Percentiles rank a stretch among this genome's conserved stretches.
Conservation (phyloP, 2,113 vertebrate species). For the Macrotis lagotis region DNA sequence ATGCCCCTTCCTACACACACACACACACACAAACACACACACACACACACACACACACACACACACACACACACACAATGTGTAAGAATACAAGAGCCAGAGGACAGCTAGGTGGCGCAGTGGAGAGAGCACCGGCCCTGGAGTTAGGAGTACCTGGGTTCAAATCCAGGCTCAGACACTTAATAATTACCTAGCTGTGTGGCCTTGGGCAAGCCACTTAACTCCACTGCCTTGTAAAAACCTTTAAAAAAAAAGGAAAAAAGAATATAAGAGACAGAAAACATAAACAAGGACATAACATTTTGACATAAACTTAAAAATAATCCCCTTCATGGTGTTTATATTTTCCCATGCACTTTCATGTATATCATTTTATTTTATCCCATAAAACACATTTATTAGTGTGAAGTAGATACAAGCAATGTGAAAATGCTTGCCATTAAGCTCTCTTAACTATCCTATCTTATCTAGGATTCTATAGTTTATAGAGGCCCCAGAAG, state of each 20-base stretch:
- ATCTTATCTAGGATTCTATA: background rate
- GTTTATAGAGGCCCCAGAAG: background rate
- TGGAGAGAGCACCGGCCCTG: too few species aligned
- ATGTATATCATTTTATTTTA: background rate
- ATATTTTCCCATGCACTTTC: background rate
- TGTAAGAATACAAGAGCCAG: background rate
- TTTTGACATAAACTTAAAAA: background rate
- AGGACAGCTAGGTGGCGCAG: too few species aligned
- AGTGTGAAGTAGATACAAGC: background rate
- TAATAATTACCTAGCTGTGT: too few species aligned
- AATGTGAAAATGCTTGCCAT: background rate
- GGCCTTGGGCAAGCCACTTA: too few species aligned
- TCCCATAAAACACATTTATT: background rate
- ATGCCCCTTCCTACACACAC: background rate
- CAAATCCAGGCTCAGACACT: too few species aligned
- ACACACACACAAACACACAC: too few species aligned
- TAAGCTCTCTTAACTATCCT: background rate
- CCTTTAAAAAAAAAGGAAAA: too few species aligned
- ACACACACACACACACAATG: background rate
- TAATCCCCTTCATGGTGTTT: background rate
- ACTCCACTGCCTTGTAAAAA: too few species aligned
- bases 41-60: background rate
- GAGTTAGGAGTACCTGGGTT: too few species aligned
- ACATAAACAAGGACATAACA: background rate
- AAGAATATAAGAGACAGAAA: background rate